Conservation (phyloP, 92 coral and sea anemone species). For the Desmophyllum pertusum region DNA sequence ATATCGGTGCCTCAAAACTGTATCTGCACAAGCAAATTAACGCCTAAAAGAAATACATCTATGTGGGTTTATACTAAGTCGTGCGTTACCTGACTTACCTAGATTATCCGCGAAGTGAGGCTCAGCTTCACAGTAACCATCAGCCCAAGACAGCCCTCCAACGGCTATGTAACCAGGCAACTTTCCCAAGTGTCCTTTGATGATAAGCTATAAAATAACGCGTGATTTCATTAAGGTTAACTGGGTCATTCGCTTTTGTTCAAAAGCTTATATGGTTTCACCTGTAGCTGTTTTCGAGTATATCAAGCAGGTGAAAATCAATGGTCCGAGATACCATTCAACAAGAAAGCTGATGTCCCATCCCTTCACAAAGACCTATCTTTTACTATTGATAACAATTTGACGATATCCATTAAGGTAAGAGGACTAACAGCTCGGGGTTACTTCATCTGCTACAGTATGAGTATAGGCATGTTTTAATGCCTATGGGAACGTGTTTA, state of each 20-base stretch:
- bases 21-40: background rate
- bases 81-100: conserved; percentile 13
- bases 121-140: conserved; percentile 39
- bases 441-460: no score
- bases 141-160: conserved; percentile 41
- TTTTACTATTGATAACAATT: background rate
- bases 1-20: background rate
- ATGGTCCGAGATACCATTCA: no score
- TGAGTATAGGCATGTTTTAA: no score
- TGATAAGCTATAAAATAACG: conserved; percentile 22
- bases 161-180: conserved; percentile 61
- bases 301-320: background rate
- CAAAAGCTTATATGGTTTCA: background rate
- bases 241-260: background rate
- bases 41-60: background rate
- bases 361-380: background rate
- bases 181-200: conserved; percentile 40
- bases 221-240: background rate
- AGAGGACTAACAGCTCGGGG: no score
- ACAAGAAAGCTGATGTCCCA: no score
- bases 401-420: no score
- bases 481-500: no score
- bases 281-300: background rate
- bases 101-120: conserved; percentile 24
- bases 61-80: background rate